Percentiles rank a stretch among this genome's conserved stretches.
phyloP scores from a whole-genome alignment of 2,888 invertebrate species.

The Mamestra brassicae region DNA sequence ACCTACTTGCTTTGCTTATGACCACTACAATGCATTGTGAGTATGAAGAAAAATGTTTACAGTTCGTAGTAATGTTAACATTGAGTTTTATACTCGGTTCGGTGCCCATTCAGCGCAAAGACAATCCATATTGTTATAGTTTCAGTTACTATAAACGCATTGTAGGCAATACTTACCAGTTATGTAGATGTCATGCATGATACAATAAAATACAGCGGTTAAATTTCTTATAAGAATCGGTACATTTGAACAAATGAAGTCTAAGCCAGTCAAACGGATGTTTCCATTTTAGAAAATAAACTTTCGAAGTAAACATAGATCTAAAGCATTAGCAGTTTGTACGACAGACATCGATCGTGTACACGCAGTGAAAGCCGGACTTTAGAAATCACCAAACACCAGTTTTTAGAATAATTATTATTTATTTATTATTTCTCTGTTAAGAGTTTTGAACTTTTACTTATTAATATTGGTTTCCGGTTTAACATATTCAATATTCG shows the following conservation, averaged over 20 bases:
- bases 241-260: constrained; percentile 14
- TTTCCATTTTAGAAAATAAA: constrained; percentile 53
- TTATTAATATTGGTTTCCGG: constrained; percentile 29
- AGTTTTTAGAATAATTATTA: constrained; percentile 58
- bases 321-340: constrained; percentile 44
- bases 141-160: constrained; percentile 38
- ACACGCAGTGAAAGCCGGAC: constrained; percentile 62
- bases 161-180: constrained; percentile 1
- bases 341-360: constrained; percentile 52
- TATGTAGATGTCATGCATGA: constrained; percentile 4
- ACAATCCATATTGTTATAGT: constrained; percentile 53
- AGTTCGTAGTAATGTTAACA: constrained; percentile 43
- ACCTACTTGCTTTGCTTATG: constrained; percentile 2
- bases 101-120: constrained; percentile 50
- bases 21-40: constrained; percentile 17
- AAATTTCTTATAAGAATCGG: background rate
- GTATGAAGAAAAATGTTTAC: constrained; percentile 38
- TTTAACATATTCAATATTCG: background rate
- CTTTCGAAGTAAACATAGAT: constrained; percentile 57
- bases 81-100: constrained; percentile 44
- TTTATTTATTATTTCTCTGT: constrained; percentile 53
- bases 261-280: constrained; percentile 27
- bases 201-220: constrained; percentile 7
- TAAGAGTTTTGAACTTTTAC: constrained; percentile 49
- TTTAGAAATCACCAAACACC: constrained; percentile 64